These are phyloP conservation scores for Tetragnatha versicolor DNA, from an alignment of 1,140 invertebrate species.

Conservation along the genomic window DNA sequence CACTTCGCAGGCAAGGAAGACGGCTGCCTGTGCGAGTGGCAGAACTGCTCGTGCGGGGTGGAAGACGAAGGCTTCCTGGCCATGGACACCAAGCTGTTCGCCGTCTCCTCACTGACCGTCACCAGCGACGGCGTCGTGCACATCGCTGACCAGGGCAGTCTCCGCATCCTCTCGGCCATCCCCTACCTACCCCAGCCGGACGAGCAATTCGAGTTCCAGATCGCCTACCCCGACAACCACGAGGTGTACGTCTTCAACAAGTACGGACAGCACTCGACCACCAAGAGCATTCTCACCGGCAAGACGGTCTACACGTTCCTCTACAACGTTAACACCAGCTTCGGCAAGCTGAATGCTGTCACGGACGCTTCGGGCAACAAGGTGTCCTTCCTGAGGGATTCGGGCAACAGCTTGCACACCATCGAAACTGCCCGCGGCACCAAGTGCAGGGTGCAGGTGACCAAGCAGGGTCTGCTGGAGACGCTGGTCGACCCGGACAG, in stretches of 20 bases:
- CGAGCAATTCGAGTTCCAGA: conserved; percentile 85
- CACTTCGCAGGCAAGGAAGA: conserved; percentile 82
- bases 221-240: conserved; percentile 93
- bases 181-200: conserved; percentile 84
- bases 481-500: conserved; percentile 88
- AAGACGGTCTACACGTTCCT: conserved; percentile 91
- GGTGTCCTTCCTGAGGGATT: conserved; percentile 82
- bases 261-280: conserved; percentile 92
- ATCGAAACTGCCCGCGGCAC: conserved; percentile 94
- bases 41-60: conserved; percentile 56
- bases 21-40: conserved; percentile 51
- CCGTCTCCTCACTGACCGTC: conserved; percentile 89
- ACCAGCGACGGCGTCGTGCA: conserved; percentile 93
- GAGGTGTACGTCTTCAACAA: conserved; percentile 95
- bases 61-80: conserved; percentile 56
- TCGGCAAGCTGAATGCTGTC: conserved; percentile 90
- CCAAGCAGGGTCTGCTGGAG: conserved; percentile 76
- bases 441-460: conserved; percentile 83
- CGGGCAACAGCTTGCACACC: conserved; percentile 86
- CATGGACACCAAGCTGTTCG: conserved; percentile 79
- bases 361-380: conserved; percentile 94
- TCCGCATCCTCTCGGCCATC: conserved; percentile 85
- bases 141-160: conserved; percentile 90
- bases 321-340: conserved; percentile 95
- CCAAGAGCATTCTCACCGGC: conserved; percentile 90